These are phyloP conservation scores for Collichthys lucidus DNA, from an alignment of 2,113 vertebrate species.

Conservation along the genomic window DNA sequence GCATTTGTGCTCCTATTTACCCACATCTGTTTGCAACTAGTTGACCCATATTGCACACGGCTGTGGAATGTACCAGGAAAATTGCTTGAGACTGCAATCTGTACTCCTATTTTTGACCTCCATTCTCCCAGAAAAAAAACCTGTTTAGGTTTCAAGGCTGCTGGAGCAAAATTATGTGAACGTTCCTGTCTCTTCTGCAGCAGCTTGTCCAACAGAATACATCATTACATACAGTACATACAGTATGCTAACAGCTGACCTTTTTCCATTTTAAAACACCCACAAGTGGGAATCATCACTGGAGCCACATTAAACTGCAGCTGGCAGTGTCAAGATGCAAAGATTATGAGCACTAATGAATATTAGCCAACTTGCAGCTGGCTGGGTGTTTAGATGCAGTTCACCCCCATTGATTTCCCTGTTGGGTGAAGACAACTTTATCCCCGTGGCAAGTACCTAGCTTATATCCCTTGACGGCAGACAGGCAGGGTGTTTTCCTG, in stretches of 20 bases:
- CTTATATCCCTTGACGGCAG: constrained; percentile 53
- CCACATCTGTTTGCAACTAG: constrained; percentile 81
- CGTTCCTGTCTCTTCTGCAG: not conserved
- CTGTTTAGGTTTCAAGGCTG: not conserved
- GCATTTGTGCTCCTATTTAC: constrained; percentile 54
- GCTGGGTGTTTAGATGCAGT: constrained; percentile 61
- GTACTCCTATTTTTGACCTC: constrained; percentile 44
- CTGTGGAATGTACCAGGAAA: constrained; percentile 60
- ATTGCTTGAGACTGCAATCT: constrained; percentile 38
- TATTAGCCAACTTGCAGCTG: constrained; percentile 63
- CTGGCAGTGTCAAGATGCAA: constrained; percentile 64
- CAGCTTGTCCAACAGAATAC: not conserved
- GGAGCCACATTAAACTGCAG: constrained; percentile 60
- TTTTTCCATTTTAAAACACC: constrained; percentile 53
- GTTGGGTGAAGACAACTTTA: constrained; percentile 74
- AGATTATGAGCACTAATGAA: constrained; percentile 72
- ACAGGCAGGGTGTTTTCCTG: constrained; percentile 38
- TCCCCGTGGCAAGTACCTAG: constrained; percentile 65
- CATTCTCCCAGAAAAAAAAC: not conserved
- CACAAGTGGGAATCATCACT: constrained; percentile 42
- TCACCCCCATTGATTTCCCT: constrained; percentile 64
- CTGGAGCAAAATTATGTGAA: not conserved
- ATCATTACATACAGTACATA: constrained; percentile 25
- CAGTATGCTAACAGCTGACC: constrained; percentile 49
- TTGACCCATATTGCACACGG: constrained; percentile 49